Evolutionary conservation across 2,113 vertebrate species (phyloP).

Genomic region (Prunella himalayana): DNA sequence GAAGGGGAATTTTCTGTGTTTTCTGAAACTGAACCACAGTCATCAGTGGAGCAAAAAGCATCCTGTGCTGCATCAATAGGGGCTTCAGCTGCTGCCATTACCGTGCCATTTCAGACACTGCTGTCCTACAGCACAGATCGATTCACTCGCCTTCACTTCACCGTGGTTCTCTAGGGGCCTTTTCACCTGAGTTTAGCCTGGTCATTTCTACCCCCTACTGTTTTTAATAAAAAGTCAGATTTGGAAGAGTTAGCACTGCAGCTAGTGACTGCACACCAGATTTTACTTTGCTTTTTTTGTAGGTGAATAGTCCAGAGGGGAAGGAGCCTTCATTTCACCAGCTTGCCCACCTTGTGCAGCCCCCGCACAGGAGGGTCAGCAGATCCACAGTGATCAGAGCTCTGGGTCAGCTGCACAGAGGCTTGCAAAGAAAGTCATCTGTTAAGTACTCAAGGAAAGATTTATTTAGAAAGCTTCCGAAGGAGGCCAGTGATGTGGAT

Average conservation of each 20-base stretch:
- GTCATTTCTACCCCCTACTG: background rate
- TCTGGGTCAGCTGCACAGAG: background rate
- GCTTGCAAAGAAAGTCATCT: background rate
- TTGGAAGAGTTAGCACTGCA: background rate
- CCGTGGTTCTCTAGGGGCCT: background rate
- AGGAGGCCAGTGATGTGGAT: constrained; percentile 5
- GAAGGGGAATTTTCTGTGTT: background rate
- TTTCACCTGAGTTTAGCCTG: constrained; percentile 26
- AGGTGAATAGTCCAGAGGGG: background rate
- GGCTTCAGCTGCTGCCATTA: constrained; percentile 41
- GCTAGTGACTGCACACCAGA: background rate
- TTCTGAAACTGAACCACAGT: background rate
- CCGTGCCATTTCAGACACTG: background rate
- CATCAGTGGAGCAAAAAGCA: constrained; percentile 10
- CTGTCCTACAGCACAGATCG: background rate
- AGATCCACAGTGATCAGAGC: background rate
- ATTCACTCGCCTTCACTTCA: background rate
- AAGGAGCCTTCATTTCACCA: background rate
- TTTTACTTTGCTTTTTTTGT: background rate
- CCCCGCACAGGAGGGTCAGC: background rate
- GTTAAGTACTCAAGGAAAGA: constrained; percentile 9
- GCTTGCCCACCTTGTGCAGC: background rate
- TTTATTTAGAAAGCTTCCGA: constrained; percentile 37
- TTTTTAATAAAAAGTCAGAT: constrained; percentile 4
- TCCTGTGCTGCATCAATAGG: background rate